These are phyloP conservation scores for Galerucella pusilla DNA, from an alignment of 2,888 invertebrate species.

Conservation along the genomic window DNA sequence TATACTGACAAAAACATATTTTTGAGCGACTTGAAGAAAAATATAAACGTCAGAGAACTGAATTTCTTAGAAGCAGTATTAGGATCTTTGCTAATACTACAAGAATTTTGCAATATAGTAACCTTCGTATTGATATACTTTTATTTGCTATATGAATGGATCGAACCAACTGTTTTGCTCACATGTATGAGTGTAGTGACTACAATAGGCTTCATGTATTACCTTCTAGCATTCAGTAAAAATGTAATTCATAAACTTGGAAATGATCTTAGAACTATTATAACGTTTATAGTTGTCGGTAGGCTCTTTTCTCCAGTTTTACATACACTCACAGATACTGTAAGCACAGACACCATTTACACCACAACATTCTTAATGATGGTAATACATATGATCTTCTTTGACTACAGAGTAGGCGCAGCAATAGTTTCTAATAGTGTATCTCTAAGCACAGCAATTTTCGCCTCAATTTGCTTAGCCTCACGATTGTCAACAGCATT, in stretches of 20 bases:
- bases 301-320: constrained; percentile 91
- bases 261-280: constrained; percentile 80
- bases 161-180: constrained; percentile 74
- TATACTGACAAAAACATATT: constrained; percentile 88
- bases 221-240: constrained; percentile 59
- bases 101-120: constrained; percentile 82
- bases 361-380: constrained; percentile 91
- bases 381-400: constrained; percentile 88
- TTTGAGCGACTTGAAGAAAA: constrained; percentile 84
- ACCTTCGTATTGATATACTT: constrained; percentile 79
- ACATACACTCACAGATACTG: constrained; percentile 94
- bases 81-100: constrained; percentile 82
- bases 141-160: constrained; percentile 76
- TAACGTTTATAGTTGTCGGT: constrained; percentile 87
- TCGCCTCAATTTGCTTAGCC: constrained; percentile 94
- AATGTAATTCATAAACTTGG: constrained; percentile 56
- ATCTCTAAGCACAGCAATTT: constrained; percentile 94
- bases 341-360: constrained; percentile 97
- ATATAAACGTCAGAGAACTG: constrained; percentile 82
- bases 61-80: constrained; percentile 75
- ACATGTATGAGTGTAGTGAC: constrained; percentile 69
- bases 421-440: constrained; percentile 91
- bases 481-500: constrained; percentile 88
- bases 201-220: constrained; percentile 73
- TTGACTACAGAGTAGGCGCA: constrained; percentile 89